Base-by-base conservation (phyloP, 2,797 vertebrate genomes). In the Sandelia bainsii region DNA sequence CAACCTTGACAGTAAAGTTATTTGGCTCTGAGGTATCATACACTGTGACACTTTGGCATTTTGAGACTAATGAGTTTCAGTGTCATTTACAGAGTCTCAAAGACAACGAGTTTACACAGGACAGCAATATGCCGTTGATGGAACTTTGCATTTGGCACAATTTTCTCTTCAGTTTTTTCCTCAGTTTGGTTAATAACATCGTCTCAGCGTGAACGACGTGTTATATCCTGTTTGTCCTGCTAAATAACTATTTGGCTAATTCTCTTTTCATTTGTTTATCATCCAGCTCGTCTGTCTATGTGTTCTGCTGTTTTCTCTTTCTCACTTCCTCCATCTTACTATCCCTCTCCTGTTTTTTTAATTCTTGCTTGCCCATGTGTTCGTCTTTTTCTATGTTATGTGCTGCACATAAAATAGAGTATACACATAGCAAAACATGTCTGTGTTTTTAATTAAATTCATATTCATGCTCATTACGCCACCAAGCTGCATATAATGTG, bases 61-160 rank as follows among this genome's bases (percentile, higher is more conserved):
- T 90, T 75, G 56, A 49, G 52, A 75, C 48, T 89, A 87, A 93
- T 93, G 81, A 89, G 83, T 91, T 91, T 88, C 75, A 56, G 69
- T 72, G 79, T 89, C 65, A 87, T 86, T 85, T 80, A 52, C 72
- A 70, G 56, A 88, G 65, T 78, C 68, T 58, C 77, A 75, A 66
- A 77, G 66, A 86, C 79, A 79, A 89, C 89, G 64, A 75, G 91
- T 87, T 80, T 51, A 73, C 57, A 81, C 67, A 84, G 70, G 29
- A 60, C 12, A 1, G 72, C 62, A 81, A 86, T 85, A 80, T 77
- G 70, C 62, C 25, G 54, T 10, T 64, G 77, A 86, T 77, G 54
- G 64, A 59, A 87, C 90, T 88, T 29, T 85, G 22, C 64, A 89
- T 91, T 84, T 82, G 56, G 53, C 72, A 79, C 77, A 67, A 78